Evolutionary conservation across 1,140 invertebrate species (phyloP).

Genomic region (Drosophila lowei): DNA sequence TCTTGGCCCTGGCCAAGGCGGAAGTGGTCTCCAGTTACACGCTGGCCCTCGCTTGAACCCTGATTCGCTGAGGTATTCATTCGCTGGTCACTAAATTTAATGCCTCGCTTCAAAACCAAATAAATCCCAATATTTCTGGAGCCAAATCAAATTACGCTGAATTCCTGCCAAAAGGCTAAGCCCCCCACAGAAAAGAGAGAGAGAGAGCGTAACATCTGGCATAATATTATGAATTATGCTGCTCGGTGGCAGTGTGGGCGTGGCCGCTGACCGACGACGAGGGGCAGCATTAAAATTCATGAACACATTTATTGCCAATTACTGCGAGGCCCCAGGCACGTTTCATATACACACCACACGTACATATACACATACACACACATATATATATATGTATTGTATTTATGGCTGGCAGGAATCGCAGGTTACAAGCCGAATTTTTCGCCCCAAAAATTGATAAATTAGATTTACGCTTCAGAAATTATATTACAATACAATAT

Average conservation of each 20-base stretch:
- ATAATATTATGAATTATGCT: conserved; percentile 77
- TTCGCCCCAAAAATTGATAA: conserved; percentile 62
- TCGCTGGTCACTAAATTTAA: conserved; percentile 57
- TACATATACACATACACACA: conserved; percentile 18
- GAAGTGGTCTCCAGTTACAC: conserved; percentile 60
- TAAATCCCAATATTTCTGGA: conserved; percentile 73
- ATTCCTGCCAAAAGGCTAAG: conserved; percentile 53
- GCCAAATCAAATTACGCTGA: conserved; percentile 75
- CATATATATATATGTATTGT: conserved; percentile 10
- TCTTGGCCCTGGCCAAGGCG: conserved; percentile 31
- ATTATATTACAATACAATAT: conserved; percentile 79
- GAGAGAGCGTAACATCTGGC: conserved; percentile 55
- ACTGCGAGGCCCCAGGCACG: conserved; percentile 67
- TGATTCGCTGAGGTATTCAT: conserved; percentile 25
- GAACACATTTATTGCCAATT: conserved; percentile 82
- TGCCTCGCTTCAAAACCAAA: conserved; percentile 70
- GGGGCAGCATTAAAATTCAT: conserved; percentile 75
- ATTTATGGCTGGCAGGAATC: conserved; percentile 15
- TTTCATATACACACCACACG: conserved; percentile 51
- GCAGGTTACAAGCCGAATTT: conserved; percentile 13
- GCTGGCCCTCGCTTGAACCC: conserved; percentile 14
- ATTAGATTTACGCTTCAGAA: conserved; percentile 80
- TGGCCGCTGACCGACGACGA: conserved; percentile 24
- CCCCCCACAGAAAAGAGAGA: neutral
- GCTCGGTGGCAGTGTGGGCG: conserved; percentile 2